Evolutionary conservation across 2,797 vertebrate species (phyloP).

Genomic region (Podarcis siculus): DNA sequence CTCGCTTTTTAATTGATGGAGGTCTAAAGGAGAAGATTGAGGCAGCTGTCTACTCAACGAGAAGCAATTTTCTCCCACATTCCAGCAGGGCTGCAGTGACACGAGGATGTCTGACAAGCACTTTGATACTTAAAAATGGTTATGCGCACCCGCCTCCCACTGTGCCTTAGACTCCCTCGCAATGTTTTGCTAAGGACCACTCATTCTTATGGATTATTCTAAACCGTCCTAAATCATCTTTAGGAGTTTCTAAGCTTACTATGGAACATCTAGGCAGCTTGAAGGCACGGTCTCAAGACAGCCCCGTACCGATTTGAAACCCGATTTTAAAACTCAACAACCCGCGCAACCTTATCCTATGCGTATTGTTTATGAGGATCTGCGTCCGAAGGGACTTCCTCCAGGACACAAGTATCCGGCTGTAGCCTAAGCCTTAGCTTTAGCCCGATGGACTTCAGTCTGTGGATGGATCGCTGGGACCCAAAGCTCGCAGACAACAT

Average conservation of each 20-base stretch:
- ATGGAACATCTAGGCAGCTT: neutral
- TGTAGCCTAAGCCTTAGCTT: neutral
- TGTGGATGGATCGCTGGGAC: neutral
- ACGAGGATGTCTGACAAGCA: too few relatives aligned
- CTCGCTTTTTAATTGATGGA: neutral
- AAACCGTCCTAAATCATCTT: too few relatives aligned
- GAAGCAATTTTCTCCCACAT: too few relatives aligned
- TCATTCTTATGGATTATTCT: too few relatives aligned
- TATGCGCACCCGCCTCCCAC: neutral
- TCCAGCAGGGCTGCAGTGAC: neutral
- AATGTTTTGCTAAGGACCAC: neutral
- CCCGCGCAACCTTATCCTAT: neutral
- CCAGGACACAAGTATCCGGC: neutral
- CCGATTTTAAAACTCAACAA: too few relatives aligned
- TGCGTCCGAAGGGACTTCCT: neutral
- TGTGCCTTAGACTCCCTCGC: neutral
- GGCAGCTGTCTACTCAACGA: too few relatives aligned
- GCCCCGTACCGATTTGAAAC: neutral
- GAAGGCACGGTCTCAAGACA: neutral
- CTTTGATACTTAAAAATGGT: too few relatives aligned
- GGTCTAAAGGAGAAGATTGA: neutral
- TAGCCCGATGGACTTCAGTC: neutral
- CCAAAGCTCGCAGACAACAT: neutral
- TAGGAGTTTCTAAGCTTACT: neutral
- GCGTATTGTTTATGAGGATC: neutral